Percentiles rank a stretch among this genome's conserved stretches.
Evolutionary conservation across 92 coral and sea anemone species (phyloP).

Genomic region (Epizoanthus rinbou): DNA sequence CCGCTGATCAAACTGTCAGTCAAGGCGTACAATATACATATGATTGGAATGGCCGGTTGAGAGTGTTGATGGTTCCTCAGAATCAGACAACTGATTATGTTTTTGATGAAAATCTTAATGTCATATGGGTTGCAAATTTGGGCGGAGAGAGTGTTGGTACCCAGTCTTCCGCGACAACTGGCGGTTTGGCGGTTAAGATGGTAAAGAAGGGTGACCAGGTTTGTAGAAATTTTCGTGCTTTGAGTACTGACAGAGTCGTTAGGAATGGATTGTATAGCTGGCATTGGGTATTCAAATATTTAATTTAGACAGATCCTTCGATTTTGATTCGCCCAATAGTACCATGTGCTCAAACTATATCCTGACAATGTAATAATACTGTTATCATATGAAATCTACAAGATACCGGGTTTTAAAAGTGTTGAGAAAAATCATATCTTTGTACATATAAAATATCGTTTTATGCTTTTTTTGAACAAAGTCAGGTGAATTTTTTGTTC

Average conservation of each 20-base stretch:
- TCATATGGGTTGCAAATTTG: conserved; percentile 33
- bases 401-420: too few species aligned
- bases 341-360: too few species aligned
- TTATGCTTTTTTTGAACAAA: too few species aligned
- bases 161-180: conserved; percentile 35
- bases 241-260: too few species aligned
- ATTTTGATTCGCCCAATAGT: too few species aligned
- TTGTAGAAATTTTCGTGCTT: not conserved
- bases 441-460: too few species aligned
- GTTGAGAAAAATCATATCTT: too few species aligned
- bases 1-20: conserved; percentile 41
- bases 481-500: too few species aligned
- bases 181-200: conserved; percentile 33
- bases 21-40: conserved; percentile 51
- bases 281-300: too few species aligned
- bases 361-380: not conserved
- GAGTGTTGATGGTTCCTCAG: conserved; percentile 30
- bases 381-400: too few species aligned
- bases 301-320: too few species aligned
- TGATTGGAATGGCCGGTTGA: conserved; percentile 70
- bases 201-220: conserved; percentile 39
- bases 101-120: conserved; percentile 51
- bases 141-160: conserved; percentile 55
- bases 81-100: conserved; percentile 36
- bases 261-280: too few species aligned